Base-by-base conservation (phyloP, 2,797 vertebrate genomes). In the Notoglanidium macrostoma region DNA sequence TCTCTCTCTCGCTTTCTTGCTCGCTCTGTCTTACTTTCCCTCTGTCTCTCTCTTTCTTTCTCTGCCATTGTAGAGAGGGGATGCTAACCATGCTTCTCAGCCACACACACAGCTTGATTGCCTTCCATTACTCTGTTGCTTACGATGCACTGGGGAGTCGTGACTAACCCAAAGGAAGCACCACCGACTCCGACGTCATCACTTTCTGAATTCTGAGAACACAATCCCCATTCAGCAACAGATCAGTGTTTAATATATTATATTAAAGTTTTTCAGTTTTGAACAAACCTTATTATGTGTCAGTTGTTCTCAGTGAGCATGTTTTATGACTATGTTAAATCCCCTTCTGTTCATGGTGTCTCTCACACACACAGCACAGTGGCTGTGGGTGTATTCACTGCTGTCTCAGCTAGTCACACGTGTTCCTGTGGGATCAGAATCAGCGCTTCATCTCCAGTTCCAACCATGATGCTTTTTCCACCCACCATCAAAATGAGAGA, bases 141-240 rank as follows among this genome's bases (percentile, higher is more conserved):
- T 88, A 26, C 67, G 88, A 90, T 94, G 61, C 92, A 91, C 92
- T 93, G 89, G 92, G 78, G 90, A 94, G 92, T 95, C 95, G 94
- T 95, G 94, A 94, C 94, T 94, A 93, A 93, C 92, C 90, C 87
- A 80, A 92, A 90, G 84, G 26, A 89, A 85, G 88, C 81, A 89
- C 72, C 54, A 57, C 73, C 78, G 61, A 74, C 79, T 11, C 26
- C 8, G 26, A 44, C 46, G 84, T 84, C 72, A 79, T 89, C 88
- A 82, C 85, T 85, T 89, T 90, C 87, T 44, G 72, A 91, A 86
- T 88, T 78, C 86, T 83, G 55, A 21, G 10, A 46, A 11, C 82
- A 57, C 44, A 51, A 59, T 76, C 44, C 32, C 35, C 44, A n/a
- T 76, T 85, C 57, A 29, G 40, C 26, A 76, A 19, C 26, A 82